These are phyloP conservation scores for Drosophila kuntzei DNA, from an alignment of 2,888 invertebrate genomes.

Conservation along the genomic window DNA sequence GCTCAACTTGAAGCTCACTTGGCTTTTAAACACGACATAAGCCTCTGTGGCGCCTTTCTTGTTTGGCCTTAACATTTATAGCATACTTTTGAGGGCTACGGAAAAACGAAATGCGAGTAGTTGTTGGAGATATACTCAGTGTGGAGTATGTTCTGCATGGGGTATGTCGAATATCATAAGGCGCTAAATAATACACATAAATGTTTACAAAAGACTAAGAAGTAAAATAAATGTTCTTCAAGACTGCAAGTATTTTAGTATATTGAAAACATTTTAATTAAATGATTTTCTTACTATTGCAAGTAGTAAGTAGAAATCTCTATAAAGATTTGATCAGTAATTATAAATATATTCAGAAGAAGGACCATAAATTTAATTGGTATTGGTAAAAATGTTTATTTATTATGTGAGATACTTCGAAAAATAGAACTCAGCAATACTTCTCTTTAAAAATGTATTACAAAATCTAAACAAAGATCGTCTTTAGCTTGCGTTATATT, in stretches of 20 bases:
- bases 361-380: no score
- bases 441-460: no score
- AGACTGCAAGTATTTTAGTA: no score
- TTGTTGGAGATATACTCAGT: not conserved
- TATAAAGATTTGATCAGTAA: no score
- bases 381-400: no score
- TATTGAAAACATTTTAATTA: no score
- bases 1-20: slow-evolving; percentile 32
- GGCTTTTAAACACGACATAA: slow-evolving; percentile 64
- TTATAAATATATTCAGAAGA: no score
- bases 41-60: slow-evolving; percentile 19
- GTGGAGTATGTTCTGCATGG: not conserved
- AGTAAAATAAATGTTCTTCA: no score
- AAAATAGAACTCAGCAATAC: no score
- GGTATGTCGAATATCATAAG: not conserved
- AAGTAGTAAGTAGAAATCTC: no score
- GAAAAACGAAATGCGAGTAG: slow-evolving; percentile 16
- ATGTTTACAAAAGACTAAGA: not conserved
- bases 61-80: slow-evolving; percentile 67
- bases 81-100: slow-evolving; percentile 57
- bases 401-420: no score
- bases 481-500: not conserved
- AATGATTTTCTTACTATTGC: no score
- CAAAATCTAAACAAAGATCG: not conserved
- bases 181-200: not conserved